phyloP scores from a whole-genome alignment of 1,140 invertebrate genomes.

The Myzus persicae region DNA sequence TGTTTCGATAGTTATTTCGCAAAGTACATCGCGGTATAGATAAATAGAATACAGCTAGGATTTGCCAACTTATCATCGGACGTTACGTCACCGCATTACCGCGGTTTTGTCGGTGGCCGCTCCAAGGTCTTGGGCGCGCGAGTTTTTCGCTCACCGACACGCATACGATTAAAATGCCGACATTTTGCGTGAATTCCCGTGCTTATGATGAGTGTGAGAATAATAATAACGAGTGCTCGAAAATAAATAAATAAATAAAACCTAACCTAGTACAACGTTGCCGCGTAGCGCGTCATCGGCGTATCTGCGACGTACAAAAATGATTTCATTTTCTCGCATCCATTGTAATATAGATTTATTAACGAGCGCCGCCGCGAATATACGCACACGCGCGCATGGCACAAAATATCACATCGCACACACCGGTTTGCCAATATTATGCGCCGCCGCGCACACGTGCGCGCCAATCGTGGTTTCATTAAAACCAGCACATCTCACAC shows the following conservation, averaged over 20 bases:
- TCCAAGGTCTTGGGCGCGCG: slow-evolving; percentile 14
- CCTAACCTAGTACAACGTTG: slow-evolving; percentile 31
- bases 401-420: background rate
- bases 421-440: background rate
- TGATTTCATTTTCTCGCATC: background rate
- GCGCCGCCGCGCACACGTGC: background rate
- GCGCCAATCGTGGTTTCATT: background rate
- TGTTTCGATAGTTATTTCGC: background rate
- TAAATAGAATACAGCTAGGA: background rate
- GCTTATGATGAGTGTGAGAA: background rate
- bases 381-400: too few species aligned
- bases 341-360: background rate
- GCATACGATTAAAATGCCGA: background rate
- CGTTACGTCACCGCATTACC: slow-evolving; percentile 17
- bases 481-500: background rate
- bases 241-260: slow-evolving; percentile 3
- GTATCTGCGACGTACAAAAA: background rate
- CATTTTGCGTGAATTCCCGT: background rate
- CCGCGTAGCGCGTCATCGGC: background rate
- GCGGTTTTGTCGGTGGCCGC: slow-evolving; percentile 15
- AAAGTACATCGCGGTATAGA: background rate
- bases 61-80: slow-evolving; percentile 50
- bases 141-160: background rate
- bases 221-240: background rate
- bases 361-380: background rate